Evolutionary conservation across 2,113 vertebrate genomes (phyloP).

Genomic region (Elgaria multicarinata): DNA sequence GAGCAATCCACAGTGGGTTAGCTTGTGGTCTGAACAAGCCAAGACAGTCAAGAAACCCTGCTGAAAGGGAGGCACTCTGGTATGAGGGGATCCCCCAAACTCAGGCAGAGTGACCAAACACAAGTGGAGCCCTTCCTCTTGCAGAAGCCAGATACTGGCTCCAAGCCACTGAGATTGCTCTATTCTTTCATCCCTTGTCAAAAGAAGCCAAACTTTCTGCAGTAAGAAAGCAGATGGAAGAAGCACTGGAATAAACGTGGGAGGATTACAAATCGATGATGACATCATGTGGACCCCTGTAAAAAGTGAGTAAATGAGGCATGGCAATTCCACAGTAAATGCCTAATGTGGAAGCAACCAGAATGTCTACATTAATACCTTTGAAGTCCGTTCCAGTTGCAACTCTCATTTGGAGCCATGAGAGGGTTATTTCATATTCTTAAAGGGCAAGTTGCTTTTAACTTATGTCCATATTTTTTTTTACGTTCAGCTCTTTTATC

Average conservation of each 20-base stretch:
- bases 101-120: too few species aligned
- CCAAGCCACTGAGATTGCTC: too few species aligned
- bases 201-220: not conserved
- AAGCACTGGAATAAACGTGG: too few species aligned
- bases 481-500: conserved; percentile 41
- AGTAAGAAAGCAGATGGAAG: not conserved
- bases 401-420: not conserved
- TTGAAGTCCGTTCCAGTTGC: conserved; percentile 33
- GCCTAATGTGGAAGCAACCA: not conserved
- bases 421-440: not conserved
- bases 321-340: not conserved
- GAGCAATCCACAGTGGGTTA: too few species aligned
- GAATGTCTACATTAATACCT: conserved; percentile 17
- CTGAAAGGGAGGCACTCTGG: too few species aligned
- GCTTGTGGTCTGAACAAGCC: too few species aligned
- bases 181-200: too few species aligned
- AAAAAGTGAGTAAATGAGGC: not conserved
- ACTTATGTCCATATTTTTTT: conserved; percentile 31
- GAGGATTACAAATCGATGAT: not conserved
- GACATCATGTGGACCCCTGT: not conserved
- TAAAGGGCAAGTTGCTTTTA: conserved; percentile 1
- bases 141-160: too few species aligned
- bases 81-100: too few species aligned
- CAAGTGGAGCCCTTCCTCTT: too few species aligned
- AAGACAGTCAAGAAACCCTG: too few species aligned